phyloP scores from a whole-genome alignment of 1,140 invertebrate species.

The Globodera rostochiensis region DNA sequence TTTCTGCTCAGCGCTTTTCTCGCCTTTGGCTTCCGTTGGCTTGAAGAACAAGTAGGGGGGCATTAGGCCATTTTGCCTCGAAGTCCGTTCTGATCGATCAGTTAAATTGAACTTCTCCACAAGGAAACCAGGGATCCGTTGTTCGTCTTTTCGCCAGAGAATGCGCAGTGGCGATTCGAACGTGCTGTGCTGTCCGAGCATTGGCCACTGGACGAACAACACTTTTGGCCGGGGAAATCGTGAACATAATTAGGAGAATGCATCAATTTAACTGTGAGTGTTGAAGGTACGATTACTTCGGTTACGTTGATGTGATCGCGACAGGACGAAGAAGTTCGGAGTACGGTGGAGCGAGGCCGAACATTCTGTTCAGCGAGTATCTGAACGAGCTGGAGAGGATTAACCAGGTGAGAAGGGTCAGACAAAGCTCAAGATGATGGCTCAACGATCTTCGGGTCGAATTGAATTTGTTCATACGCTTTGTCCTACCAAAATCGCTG shows the following conservation, averaged over 20 bases:
- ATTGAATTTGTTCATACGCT: not conserved
- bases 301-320: slow-evolving; percentile 63
- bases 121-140: slow-evolving; percentile 61
- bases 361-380: slow-evolving; percentile 56
- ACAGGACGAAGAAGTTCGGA: slow-evolving; percentile 45
- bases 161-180: slow-evolving; percentile 63
- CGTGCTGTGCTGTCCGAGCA: slow-evolving; percentile 56
- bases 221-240: slow-evolving; percentile 64
- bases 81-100: not conserved
- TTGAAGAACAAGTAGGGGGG: slow-evolving; percentile 54
- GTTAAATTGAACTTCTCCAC: not conserved
- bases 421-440: no score
- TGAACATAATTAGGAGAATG: slow-evolving; percentile 42
- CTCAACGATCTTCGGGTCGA: no score
- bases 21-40: slow-evolving; percentile 59
- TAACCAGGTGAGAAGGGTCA: slow-evolving; percentile 43
- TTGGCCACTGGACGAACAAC: slow-evolving; percentile 62
- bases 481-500: not conserved
- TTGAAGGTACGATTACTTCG: slow-evolving; percentile 53
- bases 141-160: slow-evolving; percentile 63
- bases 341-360: slow-evolving; percentile 53
- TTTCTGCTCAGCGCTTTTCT: slow-evolving; percentile 52
- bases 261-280: not conserved
- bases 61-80: not conserved
- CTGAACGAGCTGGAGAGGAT: slow-evolving; percentile 61